Evolutionary conservation across 2,888 invertebrate genomes (phyloP).

Genomic region (Ormyrus labotus): DNA sequence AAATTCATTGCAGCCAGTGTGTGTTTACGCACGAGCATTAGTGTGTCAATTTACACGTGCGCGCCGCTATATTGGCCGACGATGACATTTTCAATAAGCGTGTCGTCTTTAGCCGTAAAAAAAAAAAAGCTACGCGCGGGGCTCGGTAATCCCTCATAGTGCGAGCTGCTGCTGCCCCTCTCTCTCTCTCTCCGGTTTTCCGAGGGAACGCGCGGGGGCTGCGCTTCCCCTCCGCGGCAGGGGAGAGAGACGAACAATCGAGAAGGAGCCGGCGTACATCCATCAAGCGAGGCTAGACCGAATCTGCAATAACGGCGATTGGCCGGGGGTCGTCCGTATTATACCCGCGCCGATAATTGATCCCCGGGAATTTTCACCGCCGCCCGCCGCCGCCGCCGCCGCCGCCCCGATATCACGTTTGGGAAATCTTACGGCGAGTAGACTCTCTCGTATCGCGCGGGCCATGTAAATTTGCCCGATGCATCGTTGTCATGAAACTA

Average conservation of each 20-base stretch:
- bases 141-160: constrained; percentile 48
- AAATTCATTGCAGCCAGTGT: constrained; percentile 44
- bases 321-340: constrained; percentile 44
- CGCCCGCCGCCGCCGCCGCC: background rate
- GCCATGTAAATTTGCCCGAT: background rate
- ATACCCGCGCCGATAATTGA: constrained; percentile 50
- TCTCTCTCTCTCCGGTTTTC: constrained; percentile 37
- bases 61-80: constrained; percentile 18
- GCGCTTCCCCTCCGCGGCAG: constrained; percentile 12
- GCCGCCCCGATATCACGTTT: constrained; percentile 39
- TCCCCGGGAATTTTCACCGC: constrained; percentile 50
- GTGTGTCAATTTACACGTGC: constrained; percentile 50
- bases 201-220: constrained; percentile 6
- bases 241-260: constrained; percentile 46
- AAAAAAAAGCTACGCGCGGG: constrained; percentile 26
- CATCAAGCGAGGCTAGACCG: constrained; percentile 51
- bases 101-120: constrained; percentile 29
- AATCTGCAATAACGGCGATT: constrained; percentile 57
- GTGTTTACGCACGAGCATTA: constrained; percentile 35
- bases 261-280: constrained; percentile 48
- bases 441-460: background rate
- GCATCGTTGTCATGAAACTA: constrained; percentile 6
- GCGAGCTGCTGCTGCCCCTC: background rate
- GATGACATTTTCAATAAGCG: constrained; percentile 52
- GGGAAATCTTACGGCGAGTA: constrained; percentile 44